Evolutionary conservation across 2,888 invertebrate species (phyloP).

Genomic region (Aleiodes alternator): DNA sequence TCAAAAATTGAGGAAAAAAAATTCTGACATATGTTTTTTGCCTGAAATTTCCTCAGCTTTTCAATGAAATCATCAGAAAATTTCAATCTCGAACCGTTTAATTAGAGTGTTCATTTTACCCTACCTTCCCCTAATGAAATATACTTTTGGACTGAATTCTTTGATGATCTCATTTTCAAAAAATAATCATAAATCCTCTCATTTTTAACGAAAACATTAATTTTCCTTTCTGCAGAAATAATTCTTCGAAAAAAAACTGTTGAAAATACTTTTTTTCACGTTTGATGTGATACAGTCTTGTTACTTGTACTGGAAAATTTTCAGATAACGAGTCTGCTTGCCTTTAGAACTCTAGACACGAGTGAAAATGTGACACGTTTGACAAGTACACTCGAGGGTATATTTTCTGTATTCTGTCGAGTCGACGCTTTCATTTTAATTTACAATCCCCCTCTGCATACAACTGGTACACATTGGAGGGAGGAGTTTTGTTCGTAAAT

Average conservation of each 20-base stretch:
- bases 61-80: too few relatives aligned
- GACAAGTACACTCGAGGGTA: conserved; percentile 14
- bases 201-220: background rate
- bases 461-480: conserved; percentile 7
- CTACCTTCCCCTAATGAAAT: too few relatives aligned
- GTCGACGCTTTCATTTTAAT: conserved; percentile 25
- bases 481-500: conserved; percentile 6
- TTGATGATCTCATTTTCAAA: too few relatives aligned
- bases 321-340: conserved; percentile 13
- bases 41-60: too few relatives aligned
- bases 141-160: too few relatives aligned
- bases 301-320: conserved; percentile 18
- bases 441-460: conserved; percentile 6
- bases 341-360: background rate
- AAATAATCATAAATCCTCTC: background rate
- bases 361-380: conserved; percentile 20
- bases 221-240: background rate
- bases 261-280: background rate
- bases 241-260: background rate
- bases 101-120: too few relatives aligned
- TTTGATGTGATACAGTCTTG: background rate
- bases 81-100: too few relatives aligned
- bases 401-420: conserved; percentile 20
- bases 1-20: too few relatives aligned
- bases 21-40: too few relatives aligned